Conservation (phyloP, 2,797 vertebrate species). For the Rhinella marina region DNA sequence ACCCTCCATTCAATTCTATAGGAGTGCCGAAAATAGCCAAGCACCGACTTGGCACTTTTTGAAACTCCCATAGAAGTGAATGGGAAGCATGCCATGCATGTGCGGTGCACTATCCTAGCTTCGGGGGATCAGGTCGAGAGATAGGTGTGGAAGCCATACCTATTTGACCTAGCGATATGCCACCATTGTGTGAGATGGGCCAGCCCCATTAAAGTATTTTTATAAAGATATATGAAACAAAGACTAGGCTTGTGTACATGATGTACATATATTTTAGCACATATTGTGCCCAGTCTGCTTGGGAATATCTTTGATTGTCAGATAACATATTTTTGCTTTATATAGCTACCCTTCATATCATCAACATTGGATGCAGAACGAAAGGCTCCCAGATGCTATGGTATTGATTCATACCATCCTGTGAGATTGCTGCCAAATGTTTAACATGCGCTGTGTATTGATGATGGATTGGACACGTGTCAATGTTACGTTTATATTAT, state of each 20-base stretch:
- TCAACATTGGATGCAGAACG: background rate
- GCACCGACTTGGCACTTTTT: no score
- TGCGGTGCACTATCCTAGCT: no score
- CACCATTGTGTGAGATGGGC: no score
- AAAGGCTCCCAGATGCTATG: background rate
- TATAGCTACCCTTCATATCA: background rate
- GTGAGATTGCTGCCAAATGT: conserved; percentile 20
- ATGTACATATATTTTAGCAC: background rate
- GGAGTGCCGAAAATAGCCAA: no score
- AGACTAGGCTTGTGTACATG: background rate
- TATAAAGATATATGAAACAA: no score
- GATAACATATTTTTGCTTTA: conserved; percentile 24
- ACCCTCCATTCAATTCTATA: no score
- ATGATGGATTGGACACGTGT: background rate
- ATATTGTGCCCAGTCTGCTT: background rate
- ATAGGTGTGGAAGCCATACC: no score
- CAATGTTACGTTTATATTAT: background rate
- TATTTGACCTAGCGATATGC: no score
- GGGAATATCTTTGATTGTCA: conserved; percentile 10
- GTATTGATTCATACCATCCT: conserved; percentile 23
- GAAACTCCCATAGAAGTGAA: no score
- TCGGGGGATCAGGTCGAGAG: no score
- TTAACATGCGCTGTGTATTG: conserved; percentile 6
- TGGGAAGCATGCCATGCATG: no score
- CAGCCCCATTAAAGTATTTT: no score